Conservation (phyloP, 2,888 invertebrate genomes). For the Clanis bilineata region DNA sequence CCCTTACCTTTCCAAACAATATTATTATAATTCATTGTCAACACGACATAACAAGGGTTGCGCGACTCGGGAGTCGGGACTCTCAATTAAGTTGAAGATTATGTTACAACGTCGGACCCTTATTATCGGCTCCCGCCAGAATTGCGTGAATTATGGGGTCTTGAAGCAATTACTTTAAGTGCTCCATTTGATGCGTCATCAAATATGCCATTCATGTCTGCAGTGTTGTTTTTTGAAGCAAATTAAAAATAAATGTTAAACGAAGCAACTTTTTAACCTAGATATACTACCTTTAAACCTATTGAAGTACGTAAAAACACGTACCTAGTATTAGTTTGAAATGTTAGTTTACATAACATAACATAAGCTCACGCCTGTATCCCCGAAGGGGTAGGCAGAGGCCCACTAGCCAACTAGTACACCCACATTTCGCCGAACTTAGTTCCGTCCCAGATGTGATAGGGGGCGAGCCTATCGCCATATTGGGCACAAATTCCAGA, state of each 20-base stretch:
- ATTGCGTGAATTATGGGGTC: slow-evolving; percentile 1
- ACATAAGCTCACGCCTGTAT: too few species aligned
- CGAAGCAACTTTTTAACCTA: too few species aligned
- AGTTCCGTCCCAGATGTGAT: too few species aligned
- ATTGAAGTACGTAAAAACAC: too few species aligned
- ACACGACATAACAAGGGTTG: slow-evolving; percentile 9
- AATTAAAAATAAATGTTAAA: neutral
- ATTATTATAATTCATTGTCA: slow-evolving; percentile 14
- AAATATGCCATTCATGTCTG: neutral
- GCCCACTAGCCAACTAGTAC: too few species aligned
- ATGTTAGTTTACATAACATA: too few species aligned
- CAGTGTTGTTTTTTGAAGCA: neutral
- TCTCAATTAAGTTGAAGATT: slow-evolving; percentile 15
- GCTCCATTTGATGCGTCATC: neutral
- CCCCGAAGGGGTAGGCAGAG: too few species aligned
- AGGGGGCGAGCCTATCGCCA: too few species aligned
- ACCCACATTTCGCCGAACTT: too few species aligned
- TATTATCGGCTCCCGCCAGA: slow-evolving; percentile 3
- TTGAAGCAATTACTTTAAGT: slow-evolving; percentile 5
- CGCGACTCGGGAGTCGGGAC: slow-evolving; percentile 9
- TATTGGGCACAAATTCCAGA: too few species aligned
- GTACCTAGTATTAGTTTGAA: too few species aligned
- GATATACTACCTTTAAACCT: too few species aligned
- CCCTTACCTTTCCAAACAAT: neutral
- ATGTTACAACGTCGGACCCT: slow-evolving; percentile 11